Base-by-base conservation (phyloP, 2,113 vertebrate species). In the Hystrix cristata region DNA sequence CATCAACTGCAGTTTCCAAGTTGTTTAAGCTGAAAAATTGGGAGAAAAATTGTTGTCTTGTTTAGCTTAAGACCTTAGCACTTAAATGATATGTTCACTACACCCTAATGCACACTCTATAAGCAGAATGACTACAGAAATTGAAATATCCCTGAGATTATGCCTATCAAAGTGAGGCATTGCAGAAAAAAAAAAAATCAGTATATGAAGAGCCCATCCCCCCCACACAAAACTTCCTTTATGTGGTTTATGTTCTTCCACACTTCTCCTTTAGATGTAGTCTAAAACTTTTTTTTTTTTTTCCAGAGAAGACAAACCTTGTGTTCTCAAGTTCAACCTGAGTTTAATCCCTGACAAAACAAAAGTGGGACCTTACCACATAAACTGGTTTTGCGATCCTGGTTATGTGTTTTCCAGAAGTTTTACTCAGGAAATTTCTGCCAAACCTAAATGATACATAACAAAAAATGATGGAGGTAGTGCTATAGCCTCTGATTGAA, bases 341-440 rank as follows among this genome's bases (percentile, higher is more conserved):
- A 69, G 23, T 62, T 84, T 65, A 57, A 12, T 43, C 38, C n/a
- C 60, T 25, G 6, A 93, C 64, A 72, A 93, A 94, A 96, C 60
- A 90, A 96, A 91, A 46, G 69, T 48, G 43, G 64, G 59, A 82
- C 72, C 15, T 38, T 29, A 62, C 19, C 84, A 1, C 3, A n/a
- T 53, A 88, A 85, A 93, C 31, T 69, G 86, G 72, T 91, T 82
- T 16, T 11, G 31, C n/a, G 51, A 94, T 34, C 38, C 69, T 92
- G 92, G 38, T 38, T 38, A 38, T 62, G n/a, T 57, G 57, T 96
- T 81, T 87, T 53, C 80, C 38, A 6, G 46, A 95, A 94, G 82
- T 51, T 64, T 91, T 83, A 78, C 85, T 96, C 94, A 5, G n/a
- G 38, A 87, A 57, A 95, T 94, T 94, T 94, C 93, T 83, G 65